Conservation (phyloP, 2,888 invertebrate species). For the Mylabris sibirica region DNA sequence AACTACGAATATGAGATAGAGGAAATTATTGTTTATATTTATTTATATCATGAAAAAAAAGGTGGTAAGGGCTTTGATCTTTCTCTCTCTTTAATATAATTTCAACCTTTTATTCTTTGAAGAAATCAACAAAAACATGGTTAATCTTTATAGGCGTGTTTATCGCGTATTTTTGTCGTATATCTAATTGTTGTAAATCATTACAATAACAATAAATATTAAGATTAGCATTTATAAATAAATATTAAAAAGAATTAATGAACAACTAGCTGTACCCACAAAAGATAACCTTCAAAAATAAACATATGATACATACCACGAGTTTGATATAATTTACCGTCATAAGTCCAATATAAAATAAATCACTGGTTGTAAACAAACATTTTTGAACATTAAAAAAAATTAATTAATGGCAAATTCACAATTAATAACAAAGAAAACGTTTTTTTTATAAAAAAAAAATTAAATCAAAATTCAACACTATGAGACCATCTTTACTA, state of each 20-base stretch:
- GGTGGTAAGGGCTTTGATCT: background rate
- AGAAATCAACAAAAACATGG: background rate
- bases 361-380: constrained; percentile 13
- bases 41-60: background rate
- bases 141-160: background rate
- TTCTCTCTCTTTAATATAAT: too few species aligned
- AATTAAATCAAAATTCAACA: constrained; percentile 22
- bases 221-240: background rate
- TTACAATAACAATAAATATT: background rate
- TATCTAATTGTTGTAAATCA: background rate
- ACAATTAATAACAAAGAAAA: constrained; percentile 13
- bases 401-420: constrained; percentile 6
- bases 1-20: constrained; percentile 13
- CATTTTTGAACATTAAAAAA: constrained; percentile 17
- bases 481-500: constrained; percentile 26
- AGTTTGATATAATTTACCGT: background rate
- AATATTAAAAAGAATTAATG: constrained; percentile 17
- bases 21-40: constrained; percentile 27
- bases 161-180: background rate
- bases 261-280: constrained; percentile 19
- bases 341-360: constrained; percentile 15
- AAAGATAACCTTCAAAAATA: constrained; percentile 38
- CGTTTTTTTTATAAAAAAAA: constrained; percentile 20
- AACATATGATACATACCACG: constrained; percentile 35
- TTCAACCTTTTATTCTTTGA: background rate